Evolutionary conservation across 2,888 invertebrate genomes (phyloP).

Genomic region (Aphodius sticticus): DNA sequence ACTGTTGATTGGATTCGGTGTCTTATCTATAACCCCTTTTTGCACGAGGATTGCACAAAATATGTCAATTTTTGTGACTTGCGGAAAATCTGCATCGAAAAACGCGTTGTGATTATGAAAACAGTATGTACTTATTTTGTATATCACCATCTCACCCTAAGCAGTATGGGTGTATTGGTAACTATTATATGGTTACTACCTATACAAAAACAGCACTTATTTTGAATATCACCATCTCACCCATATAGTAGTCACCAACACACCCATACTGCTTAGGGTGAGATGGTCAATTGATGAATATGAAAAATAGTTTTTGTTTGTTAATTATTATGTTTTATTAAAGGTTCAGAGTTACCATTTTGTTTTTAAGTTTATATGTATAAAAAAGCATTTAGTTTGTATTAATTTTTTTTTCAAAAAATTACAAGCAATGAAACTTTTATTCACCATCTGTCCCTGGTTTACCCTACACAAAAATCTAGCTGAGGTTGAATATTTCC

Average conservation of each 20-base stretch:
- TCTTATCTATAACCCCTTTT: constrained; percentile 5
- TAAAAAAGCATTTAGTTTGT: background rate
- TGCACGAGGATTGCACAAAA: constrained; percentile 14
- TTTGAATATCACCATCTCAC: constrained; percentile 14
- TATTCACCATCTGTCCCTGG: constrained; percentile 18
- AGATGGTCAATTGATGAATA: constrained; percentile 10
- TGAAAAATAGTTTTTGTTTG: constrained; percentile 12
- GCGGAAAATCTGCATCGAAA: constrained; percentile 5
- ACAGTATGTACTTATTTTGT: no score
- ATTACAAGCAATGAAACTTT: constrained; percentile 9
- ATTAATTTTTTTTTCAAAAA: background rate
- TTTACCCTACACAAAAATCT: background rate
- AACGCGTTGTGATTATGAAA: background rate
- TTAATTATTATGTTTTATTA: background rate
- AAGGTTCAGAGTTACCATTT: constrained; percentile 7
- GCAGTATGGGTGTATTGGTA: constrained; percentile 25
- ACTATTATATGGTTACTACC: constrained; percentile 16
- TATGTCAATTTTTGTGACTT: constrained; percentile 15
- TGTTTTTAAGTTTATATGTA: background rate
- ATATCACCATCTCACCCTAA: constrained; percentile 20
- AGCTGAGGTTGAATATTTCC: no score
- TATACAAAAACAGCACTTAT: background rate
- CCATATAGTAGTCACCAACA: constrained; percentile 25
- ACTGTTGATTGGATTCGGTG: constrained; percentile 26
- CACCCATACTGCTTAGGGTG: constrained; percentile 24